Base-by-base conservation (phyloP, 1,140 invertebrate genomes). In the Hormaphis cornu region DNA sequence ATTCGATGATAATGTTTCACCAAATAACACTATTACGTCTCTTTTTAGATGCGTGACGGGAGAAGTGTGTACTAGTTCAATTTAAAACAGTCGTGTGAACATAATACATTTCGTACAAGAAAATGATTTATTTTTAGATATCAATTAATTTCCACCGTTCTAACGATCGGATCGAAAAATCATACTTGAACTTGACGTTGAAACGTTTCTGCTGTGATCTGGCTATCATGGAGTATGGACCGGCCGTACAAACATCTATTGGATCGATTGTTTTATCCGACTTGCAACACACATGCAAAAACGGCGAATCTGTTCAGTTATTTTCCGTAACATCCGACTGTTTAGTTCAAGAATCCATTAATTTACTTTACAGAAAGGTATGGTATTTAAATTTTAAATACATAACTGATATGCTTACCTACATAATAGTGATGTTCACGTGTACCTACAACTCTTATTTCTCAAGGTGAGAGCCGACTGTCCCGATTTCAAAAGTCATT, bases 1-100 rank as follows among this genome's bases (percentile, higher is more conserved):
- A 9, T 89, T 93, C 72, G 89, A 93, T 75, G 90, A 92, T 74
- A 91, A 89, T 74, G 84, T 89, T 3, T 91, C 89, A 0, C 85
- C 87, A 0, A 85, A 83, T 72, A 92, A 91, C 77, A 84, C 82
- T 66, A 88, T 91, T 52, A 83, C 83, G 70, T 81, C 86, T 20
- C 80, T 91, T 48, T 80, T 89, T 59, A 80, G 90, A 72, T 84
- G 90, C 74, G 82, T 87, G 18, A 81, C 91, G 48, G 88, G 86
- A 78, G 84, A 89, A 80, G 83, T 84, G 75, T 74, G 42, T 40
- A 14, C 28, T 24, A n/a, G 26, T 58, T 66, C 0, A 58, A 24
- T 37, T 48, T 48, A 48, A 16, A 63, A 22, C 22, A 37, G 16
- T 14, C 8, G 2, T 56, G 28, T 3, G 18, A 20, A 14, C 28